These are phyloP conservation scores for Caradrina clavipalpis DNA, from an alignment of 2,888 invertebrate genomes.

Conservation along the genomic window DNA sequence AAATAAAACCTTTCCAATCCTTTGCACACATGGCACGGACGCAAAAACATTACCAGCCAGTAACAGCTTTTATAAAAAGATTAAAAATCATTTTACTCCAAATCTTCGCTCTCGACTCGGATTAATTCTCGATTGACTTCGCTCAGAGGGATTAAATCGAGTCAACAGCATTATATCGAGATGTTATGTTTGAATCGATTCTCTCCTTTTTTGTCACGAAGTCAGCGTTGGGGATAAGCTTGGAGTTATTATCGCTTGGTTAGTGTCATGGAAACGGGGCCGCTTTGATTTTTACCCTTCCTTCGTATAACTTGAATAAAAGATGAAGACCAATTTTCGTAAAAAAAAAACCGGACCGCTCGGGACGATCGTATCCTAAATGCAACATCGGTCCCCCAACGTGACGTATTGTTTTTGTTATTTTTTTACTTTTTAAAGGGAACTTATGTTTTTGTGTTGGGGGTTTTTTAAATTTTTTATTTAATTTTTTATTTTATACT, in stretches of 20 bases:
- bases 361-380: no score
- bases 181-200: conserved; percentile 39
- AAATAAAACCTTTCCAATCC: neutral
- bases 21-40: conserved; percentile 1
- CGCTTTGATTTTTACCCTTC: neutral
- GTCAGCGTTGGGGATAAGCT: conserved; percentile 30
- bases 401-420: no score
- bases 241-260: conserved; percentile 10
- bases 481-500: no score
- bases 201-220: conserved; percentile 15
- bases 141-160: conserved; percentile 40
- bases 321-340: no score
- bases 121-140: conserved; percentile 53
- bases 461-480: no score
- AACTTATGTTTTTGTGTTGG: no score
- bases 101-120: conserved; percentile 15
- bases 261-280: neutral
- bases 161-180: conserved; percentile 45
- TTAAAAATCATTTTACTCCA: conserved; percentile 30
- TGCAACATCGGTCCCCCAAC: no score
- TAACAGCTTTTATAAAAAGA: conserved; percentile 24
- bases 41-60: conserved; percentile 30
- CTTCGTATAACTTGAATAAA: no score
- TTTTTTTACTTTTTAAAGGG: no score
- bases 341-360: no score